Evolutionary conservation across 2,113 vertebrate species (phyloP).

Genomic region (Sisor rabdophorus): DNA sequence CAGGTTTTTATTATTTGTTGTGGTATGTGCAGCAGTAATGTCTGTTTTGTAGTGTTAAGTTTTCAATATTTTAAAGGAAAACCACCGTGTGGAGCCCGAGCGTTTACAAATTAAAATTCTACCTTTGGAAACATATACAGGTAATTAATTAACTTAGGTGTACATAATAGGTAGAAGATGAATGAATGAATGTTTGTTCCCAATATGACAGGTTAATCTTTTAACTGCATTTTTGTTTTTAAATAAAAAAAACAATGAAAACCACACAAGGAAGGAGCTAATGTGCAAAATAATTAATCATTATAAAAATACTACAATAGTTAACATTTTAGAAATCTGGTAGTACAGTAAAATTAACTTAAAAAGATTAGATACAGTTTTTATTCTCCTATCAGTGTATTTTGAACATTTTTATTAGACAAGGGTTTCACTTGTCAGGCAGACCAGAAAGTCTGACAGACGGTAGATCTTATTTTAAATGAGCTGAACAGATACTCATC

Average conservation of each 20-base stretch:
- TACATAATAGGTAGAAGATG: neutral
- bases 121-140: neutral
- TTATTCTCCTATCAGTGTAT: neutral
- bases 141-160: neutral
- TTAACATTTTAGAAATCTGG: neutral
- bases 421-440: conserved; percentile 3
- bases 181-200: no score
- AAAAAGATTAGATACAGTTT: neutral
- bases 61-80: no score
- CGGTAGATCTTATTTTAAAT: conserved; percentile 22
- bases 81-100: neutral
- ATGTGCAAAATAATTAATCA: neutral
- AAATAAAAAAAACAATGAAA: neutral
- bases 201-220: neutral
- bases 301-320: neutral
- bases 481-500: conserved; percentile 22
- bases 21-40: no score
- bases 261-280: neutral
- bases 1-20: no score
- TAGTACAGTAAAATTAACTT: neutral
- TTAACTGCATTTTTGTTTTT: neutral
- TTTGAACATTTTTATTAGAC: conserved; percentile 12
- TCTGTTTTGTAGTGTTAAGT: no score
- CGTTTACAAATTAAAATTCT: neutral
- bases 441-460: conserved; percentile 11